Conservation (phyloP, 2,888 invertebrate species). For the Polydrusus tereticollis region DNA sequence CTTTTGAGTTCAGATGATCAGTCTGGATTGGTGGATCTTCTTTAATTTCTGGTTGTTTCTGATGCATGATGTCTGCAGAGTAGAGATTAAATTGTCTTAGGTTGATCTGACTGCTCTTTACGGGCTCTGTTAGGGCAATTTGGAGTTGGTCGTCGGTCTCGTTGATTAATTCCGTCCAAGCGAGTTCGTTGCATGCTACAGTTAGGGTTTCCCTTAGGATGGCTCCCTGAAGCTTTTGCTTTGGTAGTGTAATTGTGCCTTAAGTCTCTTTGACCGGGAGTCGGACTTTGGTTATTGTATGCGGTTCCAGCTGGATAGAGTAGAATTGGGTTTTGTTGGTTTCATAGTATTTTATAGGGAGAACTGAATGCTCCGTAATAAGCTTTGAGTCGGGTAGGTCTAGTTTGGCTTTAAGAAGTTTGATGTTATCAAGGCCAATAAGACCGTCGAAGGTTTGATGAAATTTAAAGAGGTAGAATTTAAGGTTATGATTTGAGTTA, state of each 20-base stretch:
- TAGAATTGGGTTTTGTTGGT: background rate
- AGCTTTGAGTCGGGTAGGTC: background rate
- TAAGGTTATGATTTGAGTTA: too few species aligned
- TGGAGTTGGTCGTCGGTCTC: background rate
- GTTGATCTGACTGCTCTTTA: background rate
- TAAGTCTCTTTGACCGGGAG: background rate
- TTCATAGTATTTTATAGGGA: background rate
- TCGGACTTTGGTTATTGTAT: background rate
- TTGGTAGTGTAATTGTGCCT: background rate
- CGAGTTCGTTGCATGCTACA: background rate
- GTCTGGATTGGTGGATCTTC: background rate
- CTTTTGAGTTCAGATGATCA: too few species aligned
- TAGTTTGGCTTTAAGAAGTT: background rate
- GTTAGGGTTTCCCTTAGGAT: background rate
- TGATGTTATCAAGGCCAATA: background rate
- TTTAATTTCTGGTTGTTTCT: background rate
- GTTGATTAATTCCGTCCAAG: background rate
- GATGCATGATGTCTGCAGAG: background rate
- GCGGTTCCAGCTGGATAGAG: background rate
- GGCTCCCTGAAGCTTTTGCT: background rate
- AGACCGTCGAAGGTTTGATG: too few species aligned
- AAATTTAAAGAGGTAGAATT: too few species aligned
- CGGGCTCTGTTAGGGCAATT: background rate
- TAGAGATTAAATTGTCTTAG: background rate
- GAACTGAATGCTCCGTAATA: background rate